Conservation (phyloP, 2,113 vertebrate species). For the Columbina picui region DNA sequence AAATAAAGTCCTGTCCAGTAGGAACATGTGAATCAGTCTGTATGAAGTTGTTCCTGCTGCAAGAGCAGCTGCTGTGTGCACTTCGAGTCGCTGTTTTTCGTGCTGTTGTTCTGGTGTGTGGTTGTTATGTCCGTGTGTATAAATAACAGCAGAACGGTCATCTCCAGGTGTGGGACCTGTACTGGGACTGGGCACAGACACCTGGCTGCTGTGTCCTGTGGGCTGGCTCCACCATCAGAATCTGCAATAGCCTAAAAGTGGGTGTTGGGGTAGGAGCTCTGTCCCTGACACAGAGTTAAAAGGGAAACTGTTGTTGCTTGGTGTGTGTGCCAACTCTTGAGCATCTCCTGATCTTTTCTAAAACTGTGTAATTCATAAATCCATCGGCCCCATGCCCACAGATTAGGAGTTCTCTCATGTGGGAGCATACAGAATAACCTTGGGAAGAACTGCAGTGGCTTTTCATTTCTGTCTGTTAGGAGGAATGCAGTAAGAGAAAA, state of each 20-base stretch:
- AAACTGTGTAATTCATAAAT: neutral
- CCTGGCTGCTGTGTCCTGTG: neutral
- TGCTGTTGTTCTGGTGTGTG: neutral
- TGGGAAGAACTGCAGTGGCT: neutral
- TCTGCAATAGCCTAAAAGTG: neutral
- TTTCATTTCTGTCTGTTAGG: neutral
- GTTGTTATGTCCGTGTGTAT: neutral
- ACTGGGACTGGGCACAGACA: neutral
- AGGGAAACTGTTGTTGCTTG: neutral
- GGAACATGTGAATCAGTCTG: neutral
- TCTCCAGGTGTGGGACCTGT: neutral
- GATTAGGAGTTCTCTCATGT: neutral
- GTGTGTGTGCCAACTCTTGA: neutral
- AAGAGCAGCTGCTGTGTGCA: fast-evolving
- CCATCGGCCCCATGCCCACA: neutral
- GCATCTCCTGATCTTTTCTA: neutral
- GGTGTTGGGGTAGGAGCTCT: neutral
- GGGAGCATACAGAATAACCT: neutral
- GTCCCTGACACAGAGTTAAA: neutral
- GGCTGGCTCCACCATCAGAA: neutral
- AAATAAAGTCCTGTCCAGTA: neutral
- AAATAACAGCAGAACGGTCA: neutral
- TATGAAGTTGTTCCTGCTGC: neutral
- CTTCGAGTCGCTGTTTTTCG: neutral
- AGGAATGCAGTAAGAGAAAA: neutral